These are phyloP conservation scores for Ischnura elegans DNA, from an alignment of 2,888 invertebrate species.

Conservation along the genomic window DNA sequence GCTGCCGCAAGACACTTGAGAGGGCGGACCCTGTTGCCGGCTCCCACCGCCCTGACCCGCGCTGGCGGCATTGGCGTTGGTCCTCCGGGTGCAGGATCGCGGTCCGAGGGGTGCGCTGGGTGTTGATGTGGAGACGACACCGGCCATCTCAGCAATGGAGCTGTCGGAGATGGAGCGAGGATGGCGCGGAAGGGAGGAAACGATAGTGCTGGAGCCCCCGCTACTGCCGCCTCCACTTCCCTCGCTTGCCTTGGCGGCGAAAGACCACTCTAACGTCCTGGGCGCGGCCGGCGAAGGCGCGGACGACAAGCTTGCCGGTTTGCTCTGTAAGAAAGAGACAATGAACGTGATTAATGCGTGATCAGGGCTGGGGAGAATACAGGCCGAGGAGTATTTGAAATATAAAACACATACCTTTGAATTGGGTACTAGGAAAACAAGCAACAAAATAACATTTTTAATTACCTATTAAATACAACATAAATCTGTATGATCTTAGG, in stretches of 20 bases:
- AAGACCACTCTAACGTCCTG: constrained; percentile 51
- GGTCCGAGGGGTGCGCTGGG: constrained; percentile 41
- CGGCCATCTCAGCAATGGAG: constrained; percentile 69
- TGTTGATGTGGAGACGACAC: neutral
- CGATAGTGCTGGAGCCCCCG: constrained; percentile 67
- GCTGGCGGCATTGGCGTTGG: neutral
- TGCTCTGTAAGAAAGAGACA: constrained; percentile 70
- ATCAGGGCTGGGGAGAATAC: too few species aligned
- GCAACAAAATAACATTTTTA: too few species aligned
- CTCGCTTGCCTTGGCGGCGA: neutral
- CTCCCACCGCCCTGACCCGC: constrained; percentile 70
- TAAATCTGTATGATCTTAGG: too few species aligned
- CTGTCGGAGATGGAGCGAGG: constrained; percentile 70
- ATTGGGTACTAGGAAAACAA: too few species aligned
- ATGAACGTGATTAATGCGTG: too few species aligned
- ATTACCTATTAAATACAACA: too few species aligned
- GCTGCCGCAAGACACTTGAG: neutral
- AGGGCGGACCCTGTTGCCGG: neutral
- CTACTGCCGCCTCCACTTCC: neutral
- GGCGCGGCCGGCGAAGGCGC: constrained; percentile 69
- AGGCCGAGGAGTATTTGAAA: too few species aligned
- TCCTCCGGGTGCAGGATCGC: constrained; percentile 73
- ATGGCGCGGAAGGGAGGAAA: constrained; percentile 71
- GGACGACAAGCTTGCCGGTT: constrained; percentile 70
- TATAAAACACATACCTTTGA: too few species aligned